Evolutionary conservation across 2,888 invertebrate species (phyloP).

Genomic region (Tanytarsus gracilentus): DNA sequence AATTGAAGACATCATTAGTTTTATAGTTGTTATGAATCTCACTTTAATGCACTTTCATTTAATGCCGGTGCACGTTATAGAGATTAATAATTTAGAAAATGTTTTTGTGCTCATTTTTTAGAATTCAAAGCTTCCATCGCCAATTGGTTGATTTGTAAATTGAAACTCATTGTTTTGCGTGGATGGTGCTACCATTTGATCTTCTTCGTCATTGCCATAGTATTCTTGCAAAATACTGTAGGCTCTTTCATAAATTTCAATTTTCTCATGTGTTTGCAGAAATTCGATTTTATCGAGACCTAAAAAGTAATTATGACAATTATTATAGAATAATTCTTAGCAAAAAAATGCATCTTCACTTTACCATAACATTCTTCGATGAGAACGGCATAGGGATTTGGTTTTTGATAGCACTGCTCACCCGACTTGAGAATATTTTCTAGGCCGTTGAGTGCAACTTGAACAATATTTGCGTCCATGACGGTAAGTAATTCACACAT

Average conservation of each 20-base stretch:
- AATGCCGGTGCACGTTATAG: too few relatives aligned
- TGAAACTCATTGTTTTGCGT: constrained; percentile 62
- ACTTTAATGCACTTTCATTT: too few relatives aligned
- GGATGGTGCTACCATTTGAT: constrained; percentile 66
- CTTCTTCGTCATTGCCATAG: constrained; percentile 86
- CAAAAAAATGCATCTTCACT: constrained; percentile 32
- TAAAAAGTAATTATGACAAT: constrained; percentile 40
- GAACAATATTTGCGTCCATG: constrained; percentile 88
- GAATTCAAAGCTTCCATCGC: constrained; percentile 26
- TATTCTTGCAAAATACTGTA: constrained; percentile 94
- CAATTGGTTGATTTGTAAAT: constrained; percentile 46
- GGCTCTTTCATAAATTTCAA: constrained; percentile 94
- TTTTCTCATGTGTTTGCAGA: constrained; percentile 91
- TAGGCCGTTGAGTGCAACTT: constrained; percentile 89
- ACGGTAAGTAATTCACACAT: constrained; percentile 24
- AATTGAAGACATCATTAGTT: too few relatives aligned
- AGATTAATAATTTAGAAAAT: too few relatives aligned
- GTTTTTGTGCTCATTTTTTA: too few relatives aligned
- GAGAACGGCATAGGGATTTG: constrained; percentile 82
- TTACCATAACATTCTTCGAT: constrained; percentile 93
- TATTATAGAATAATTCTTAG: constrained; percentile 30
- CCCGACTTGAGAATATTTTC: constrained; percentile 91
- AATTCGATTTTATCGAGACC: constrained; percentile 97
- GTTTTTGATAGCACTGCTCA: constrained; percentile 67
- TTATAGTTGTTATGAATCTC: too few relatives aligned